Conservation (phyloP, 1,140 invertebrate species). For the Diachasma alloeum region DNA sequence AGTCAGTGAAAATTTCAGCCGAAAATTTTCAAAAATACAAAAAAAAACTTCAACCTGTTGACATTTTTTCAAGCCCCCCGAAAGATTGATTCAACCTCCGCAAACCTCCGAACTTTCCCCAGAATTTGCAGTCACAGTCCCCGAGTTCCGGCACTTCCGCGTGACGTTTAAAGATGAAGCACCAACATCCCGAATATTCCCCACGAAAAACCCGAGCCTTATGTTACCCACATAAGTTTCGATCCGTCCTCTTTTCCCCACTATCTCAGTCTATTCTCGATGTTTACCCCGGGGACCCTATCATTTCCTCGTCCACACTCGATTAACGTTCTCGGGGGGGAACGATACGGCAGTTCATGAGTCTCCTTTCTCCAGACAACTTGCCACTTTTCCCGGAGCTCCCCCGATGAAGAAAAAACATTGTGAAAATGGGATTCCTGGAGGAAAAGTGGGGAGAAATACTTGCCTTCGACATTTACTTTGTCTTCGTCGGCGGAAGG, state of each 20-base stretch:
- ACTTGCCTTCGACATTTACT: too few relatives aligned
- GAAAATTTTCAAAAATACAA: too few relatives aligned
- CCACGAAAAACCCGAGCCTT: neutral
- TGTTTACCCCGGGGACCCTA: slow-evolving; percentile 19
- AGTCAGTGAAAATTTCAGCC: too few relatives aligned
- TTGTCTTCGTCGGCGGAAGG: too few relatives aligned
- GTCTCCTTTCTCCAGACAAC: neutral
- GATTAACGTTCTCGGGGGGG: slow-evolving; percentile 26
- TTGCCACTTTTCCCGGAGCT: neutral
- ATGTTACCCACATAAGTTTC: neutral
- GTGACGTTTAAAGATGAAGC: slow-evolving; percentile 16
- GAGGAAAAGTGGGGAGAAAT: too few relatives aligned
- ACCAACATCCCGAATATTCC: neutral
- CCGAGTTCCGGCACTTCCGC: neutral
- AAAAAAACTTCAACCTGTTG: too few relatives aligned
- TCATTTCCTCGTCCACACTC: slow-evolving; percentile 30
- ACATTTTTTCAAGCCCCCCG: too few relatives aligned
- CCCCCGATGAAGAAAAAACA: too few relatives aligned
- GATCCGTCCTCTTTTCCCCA: neutral
- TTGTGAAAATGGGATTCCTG: too few relatives aligned
- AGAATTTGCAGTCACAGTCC: neutral
- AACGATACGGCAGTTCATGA: neutral
- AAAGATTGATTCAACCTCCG: too few relatives aligned
- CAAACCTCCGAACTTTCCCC: neutral
- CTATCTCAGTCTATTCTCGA: neutral